These are phyloP conservation scores for Litoditis marina DNA, from an alignment of 2,888 invertebrate genomes.

Conservation along the genomic window DNA sequence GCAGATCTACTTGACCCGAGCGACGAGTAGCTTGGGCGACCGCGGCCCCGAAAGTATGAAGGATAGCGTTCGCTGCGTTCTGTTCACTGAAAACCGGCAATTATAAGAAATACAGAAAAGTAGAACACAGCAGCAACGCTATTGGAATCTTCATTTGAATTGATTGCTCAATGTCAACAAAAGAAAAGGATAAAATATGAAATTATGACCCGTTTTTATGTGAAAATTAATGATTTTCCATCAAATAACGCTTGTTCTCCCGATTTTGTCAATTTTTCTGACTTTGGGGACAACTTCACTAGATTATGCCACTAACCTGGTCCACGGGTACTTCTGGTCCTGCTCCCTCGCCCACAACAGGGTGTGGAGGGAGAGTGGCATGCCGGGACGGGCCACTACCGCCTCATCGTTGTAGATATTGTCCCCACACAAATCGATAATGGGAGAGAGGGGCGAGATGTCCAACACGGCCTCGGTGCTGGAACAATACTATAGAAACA, in stretches of 20 bases:
- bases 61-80: slow-evolving; percentile 57
- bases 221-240: too few relatives aligned
- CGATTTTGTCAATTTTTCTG: background rate
- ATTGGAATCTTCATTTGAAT: too few relatives aligned
- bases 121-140: background rate
- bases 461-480: slow-evolving; percentile 41
- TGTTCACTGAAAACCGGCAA: slow-evolving; percentile 53
- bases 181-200: too few relatives aligned
- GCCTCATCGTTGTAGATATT: slow-evolving; percentile 55
- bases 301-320: slow-evolving; percentile 48
- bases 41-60: slow-evolving; percentile 56
- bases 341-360: slow-evolving; percentile 54
- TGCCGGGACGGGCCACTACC: slow-evolving; percentile 17
- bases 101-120: background rate
- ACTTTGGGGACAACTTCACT: slow-evolving; percentile 10
- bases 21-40: slow-evolving; percentile 49
- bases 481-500: slow-evolving; percentile 15
- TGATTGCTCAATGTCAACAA: too few relatives aligned
- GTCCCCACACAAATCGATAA: slow-evolving; percentile 51
- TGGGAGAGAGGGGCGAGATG: slow-evolving; percentile 53
- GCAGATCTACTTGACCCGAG: slow-evolving; percentile 7
- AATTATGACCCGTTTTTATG: too few relatives aligned
- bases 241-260: too few relatives aligned
- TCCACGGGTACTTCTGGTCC: slow-evolving; percentile 60
- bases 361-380: slow-evolving; percentile 37